Base-by-base conservation (phyloP, 1,140 invertebrate species). In the Philopotamus ludificatus region DNA sequence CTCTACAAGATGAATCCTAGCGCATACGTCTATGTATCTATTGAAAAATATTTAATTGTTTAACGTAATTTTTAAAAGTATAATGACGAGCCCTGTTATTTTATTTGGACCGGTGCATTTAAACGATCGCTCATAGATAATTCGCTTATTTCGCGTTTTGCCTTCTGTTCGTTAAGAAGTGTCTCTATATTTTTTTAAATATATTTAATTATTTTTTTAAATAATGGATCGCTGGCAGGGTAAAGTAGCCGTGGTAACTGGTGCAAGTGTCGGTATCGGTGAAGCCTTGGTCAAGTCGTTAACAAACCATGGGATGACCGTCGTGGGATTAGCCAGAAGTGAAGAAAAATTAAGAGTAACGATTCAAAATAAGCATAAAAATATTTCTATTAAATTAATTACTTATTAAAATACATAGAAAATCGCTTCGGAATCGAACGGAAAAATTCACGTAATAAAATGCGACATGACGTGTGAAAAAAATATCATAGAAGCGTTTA, bases 221-320 rank as follows among this genome's bases (percentile, higher is more conserved):
- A 28, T 7, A 50, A 89, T 88, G 88, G 86, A 89, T 18, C 78
- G 83, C 18, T 89, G 87, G 85, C 60, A 58, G 1, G 85, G 85
- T 59, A 84, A 84, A 63, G 82, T 87, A 0, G 89, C 86, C 0
- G 79, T 92, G 10, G 84, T 92, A 12, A 91, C 89, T 0, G 89
- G 88, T 0, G 88, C 88, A 0, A 89, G 86, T 60, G 76, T 80
- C 0, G 89, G 89, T 0, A 90, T 91, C 20, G 89, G 90, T 0
- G 82, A 81, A 0, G 82, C 78, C 0, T 76, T 85, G n/a, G 80
- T 79, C 16, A 73, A 80, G 65, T 70, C 74, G 2, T 73, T 91
- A 2, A 84, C 85, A 0, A 73, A 81, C 25, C 72, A 80, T 22
- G 89, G 89, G 1, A 72, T 92, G 57, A 80, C 75, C 49, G 89